These are phyloP conservation scores for Neoscelio sp. DNA, from an alignment of 2,888 invertebrate species.

Conservation along the genomic window DNA sequence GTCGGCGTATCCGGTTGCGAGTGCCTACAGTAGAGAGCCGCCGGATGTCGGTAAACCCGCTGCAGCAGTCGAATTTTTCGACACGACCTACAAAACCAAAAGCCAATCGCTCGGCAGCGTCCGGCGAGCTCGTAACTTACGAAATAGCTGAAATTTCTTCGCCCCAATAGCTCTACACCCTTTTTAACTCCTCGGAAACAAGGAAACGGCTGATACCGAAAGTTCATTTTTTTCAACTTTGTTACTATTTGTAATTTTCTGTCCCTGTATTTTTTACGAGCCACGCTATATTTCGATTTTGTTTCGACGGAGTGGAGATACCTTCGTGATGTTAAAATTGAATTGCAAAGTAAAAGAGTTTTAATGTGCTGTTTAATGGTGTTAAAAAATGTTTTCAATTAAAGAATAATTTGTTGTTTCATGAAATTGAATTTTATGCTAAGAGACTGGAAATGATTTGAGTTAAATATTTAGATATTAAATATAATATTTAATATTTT, in stretches of 20 bases:
- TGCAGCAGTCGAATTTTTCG: conserved; percentile 65
- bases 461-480: no score
- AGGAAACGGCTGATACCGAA: conserved; percentile 62
- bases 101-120: conserved; percentile 59
- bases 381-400: no score
- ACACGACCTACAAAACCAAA: conserved; percentile 65
- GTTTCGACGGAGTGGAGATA: conserved; percentile 33
- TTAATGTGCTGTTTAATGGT: not conserved
- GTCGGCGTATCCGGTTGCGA: conserved; percentile 56
- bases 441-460: no score
- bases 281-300: conserved; percentile 35
- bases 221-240: conserved; percentile 61
- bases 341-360: no score
- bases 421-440: no score
- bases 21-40: conserved; percentile 44
- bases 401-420: no score
- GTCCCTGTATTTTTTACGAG: not conserved
- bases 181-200: conserved; percentile 62
- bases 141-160: conserved; percentile 72
- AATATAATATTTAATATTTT: no score
- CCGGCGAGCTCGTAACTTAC: conserved; percentile 70
- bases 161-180: conserved; percentile 57
- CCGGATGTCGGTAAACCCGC: conserved; percentile 58
- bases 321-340: no score
- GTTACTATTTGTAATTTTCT: conserved; percentile 51